These are phyloP conservation scores for Poecile atricapillus DNA, from an alignment of 2,113 vertebrate genomes.

Conservation along the genomic window DNA sequence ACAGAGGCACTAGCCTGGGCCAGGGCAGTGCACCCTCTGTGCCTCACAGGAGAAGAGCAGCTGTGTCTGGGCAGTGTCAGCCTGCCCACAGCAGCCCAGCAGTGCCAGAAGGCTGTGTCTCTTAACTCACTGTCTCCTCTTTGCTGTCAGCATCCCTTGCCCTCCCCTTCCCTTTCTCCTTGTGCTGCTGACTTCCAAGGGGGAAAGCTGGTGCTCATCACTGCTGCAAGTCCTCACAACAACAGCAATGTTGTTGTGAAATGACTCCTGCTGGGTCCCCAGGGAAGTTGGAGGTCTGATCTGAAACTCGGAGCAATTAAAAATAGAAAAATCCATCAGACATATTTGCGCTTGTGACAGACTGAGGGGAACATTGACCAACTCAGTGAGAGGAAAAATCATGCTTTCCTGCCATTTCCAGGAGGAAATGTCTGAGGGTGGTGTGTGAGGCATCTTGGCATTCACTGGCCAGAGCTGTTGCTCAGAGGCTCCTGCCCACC, in stretches of 20 bases:
- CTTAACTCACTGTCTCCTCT: neutral
- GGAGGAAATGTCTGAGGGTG: neutral
- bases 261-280: neutral
- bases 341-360: neutral
- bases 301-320: neutral
- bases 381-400: neutral
- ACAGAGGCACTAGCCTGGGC: neutral
- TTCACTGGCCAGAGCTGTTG: neutral
- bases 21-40: neutral
- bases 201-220: neutral
- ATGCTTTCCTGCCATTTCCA: neutral
- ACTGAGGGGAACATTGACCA: neutral
- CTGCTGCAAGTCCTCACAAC: neutral
- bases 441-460: neutral
- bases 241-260: neutral
- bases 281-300: neutral
- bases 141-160: accelerated
- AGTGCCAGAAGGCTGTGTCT: neutral
- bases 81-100: neutral
- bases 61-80: neutral
- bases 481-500: neutral
- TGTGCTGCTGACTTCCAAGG: neutral
- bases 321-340: neutral
- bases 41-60: neutral
- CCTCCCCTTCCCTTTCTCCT: neutral